Evolutionary conservation across 1,140 invertebrate genomes (phyloP).

Genomic region (Zaprionus taronus): DNA sequence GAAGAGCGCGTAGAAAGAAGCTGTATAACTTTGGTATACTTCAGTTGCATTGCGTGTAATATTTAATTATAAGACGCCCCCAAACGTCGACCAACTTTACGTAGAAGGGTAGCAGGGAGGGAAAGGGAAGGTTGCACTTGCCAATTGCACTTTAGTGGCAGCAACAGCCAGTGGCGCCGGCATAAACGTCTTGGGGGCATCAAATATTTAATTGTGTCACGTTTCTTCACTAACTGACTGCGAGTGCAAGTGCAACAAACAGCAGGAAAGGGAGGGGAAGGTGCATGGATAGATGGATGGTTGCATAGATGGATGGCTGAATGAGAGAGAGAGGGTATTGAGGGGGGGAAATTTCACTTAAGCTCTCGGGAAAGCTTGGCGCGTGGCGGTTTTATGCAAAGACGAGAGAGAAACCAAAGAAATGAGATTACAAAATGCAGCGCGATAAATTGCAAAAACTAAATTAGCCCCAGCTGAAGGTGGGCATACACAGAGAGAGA

Average conservation of each 20-base stretch:
- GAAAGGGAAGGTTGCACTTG: conserved; percentile 49
- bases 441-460: conserved; percentile 43
- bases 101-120: neutral
- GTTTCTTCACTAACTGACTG: conserved; percentile 77
- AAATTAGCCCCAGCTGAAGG: conserved; percentile 21
- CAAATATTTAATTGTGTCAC: conserved; percentile 83
- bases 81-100: conserved; percentile 56
- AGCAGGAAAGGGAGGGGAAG: conserved; percentile 21
- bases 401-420: conserved; percentile 19
- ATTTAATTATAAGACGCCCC: conserved; percentile 74
- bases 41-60: conserved; percentile 82
- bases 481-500: neutral
- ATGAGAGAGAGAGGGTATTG: no score
- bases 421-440: conserved; percentile 31
- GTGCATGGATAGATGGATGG: neutral
- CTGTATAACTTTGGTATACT: conserved; percentile 76
- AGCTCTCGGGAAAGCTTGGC: conserved; percentile 29
- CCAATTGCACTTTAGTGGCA: conserved; percentile 79
- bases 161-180: conserved; percentile 32
- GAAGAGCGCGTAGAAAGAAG: conserved; percentile 21
- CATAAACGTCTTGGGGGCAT: conserved; percentile 78
- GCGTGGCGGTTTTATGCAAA: conserved; percentile 47
- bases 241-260: conserved; percentile 34
- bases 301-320: neutral
- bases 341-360: conserved; percentile 31